Base-by-base conservation (phyloP, 2,888 invertebrate genomes). In the Calliphora vomitoria region DNA sequence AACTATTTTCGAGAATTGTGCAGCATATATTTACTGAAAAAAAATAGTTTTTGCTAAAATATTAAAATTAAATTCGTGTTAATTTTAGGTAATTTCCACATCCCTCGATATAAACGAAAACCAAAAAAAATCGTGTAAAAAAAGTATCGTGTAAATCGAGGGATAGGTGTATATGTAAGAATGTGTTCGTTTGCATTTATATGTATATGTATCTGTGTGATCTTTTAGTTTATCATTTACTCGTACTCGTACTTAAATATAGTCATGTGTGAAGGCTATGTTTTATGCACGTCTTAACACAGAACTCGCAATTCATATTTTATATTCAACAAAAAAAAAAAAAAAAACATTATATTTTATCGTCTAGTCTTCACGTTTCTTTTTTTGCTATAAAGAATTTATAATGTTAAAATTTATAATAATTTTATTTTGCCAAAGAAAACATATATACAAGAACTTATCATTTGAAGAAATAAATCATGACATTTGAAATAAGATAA, bases 201-300 rank as follows among this genome's bases (percentile, higher is more conserved):
- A 25, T 10, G 11, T 15, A 55, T 47, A 35, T 41, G 20, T 66
- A 11, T 66, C 58, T 31, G 55, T 83, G 20, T 47, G 13, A 5
- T 13, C 4, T 69, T 38, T 68, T 5, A 60, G 58, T 68, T 62
- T 69, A 58, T 62, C 80, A 44, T 25, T 62, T 44, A 64, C 41
- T 44, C 44, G 18, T 58, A 72, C 15, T 66, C 84, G n/a, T 58
- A 58, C 44, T 20, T 50, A 50, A 60, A 38, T 78, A 66, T 58
- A 82, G 71, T 71, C 69, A 83, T 79, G 74, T 83, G 31, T 83
- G 55, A 80, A 80, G 64, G 80, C 69, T 50, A 75, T 83, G 25
- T 66, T 80, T 83, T 83, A 75, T 83, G 86, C 83, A 86, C 80
- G 83, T 83, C 75, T 86, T 86, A 69, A 66, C 80, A 76, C 64